phyloP scores from a whole-genome alignment of 2,797 vertebrate species.

The Triplophysa bombifrons region DNA sequence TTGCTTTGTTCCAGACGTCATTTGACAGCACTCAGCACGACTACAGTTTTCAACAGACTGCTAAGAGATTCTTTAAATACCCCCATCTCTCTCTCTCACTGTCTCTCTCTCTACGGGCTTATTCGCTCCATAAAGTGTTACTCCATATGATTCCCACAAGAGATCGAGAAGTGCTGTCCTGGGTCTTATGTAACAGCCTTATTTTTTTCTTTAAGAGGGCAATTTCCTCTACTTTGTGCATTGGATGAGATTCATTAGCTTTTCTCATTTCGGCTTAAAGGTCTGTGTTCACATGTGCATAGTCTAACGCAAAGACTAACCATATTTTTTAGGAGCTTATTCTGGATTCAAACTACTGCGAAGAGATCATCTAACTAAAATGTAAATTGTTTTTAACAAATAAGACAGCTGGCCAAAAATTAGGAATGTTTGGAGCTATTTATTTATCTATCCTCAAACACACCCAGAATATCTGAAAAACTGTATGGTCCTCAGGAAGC shows the following conservation, averaged over 20 bases:
- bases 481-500: no score
- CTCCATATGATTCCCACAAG: conserved; percentile 40
- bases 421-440: no score
- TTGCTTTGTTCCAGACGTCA: conserved; percentile 25
- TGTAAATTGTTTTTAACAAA: no score
- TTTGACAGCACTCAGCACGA: conserved; percentile 33
- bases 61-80: conserved; percentile 31
- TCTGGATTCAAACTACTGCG: neutral
- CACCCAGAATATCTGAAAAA: no score
- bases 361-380: no score
- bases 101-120: neutral
- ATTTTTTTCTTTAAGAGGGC: conserved; percentile 48
- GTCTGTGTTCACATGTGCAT: neutral
- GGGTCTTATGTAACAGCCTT: conserved; percentile 38
- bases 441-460: no score
- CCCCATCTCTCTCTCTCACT: conserved; percentile 4
- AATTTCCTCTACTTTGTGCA: conserved; percentile 15
- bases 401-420: no score
- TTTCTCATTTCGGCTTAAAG: conserved; percentile 10
- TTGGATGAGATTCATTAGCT: conserved; percentile 33
- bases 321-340: neutral
- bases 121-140: conserved; percentile 6
- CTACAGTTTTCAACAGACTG: conserved; percentile 46
- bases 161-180: conserved; percentile 26
- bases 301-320: neutral